Conservation (phyloP, 2,113 vertebrate species). For the Zosterops lateralis region DNA sequence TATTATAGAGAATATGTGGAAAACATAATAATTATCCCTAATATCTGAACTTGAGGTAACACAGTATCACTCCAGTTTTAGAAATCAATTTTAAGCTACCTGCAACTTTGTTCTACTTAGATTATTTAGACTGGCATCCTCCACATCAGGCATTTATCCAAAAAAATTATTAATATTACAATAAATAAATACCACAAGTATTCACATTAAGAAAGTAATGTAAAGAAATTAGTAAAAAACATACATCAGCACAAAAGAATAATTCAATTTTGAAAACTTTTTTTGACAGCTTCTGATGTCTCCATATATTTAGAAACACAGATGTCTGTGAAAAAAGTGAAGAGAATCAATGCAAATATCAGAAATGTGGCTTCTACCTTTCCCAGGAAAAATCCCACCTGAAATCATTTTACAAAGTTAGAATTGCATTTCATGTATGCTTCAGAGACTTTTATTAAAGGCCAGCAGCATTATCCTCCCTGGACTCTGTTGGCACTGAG, state of each 20-base stretch:
- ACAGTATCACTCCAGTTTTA: background rate
- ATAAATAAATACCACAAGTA: background rate
- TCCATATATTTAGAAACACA: background rate
- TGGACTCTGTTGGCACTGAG: rapidly evolving
- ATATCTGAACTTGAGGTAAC: background rate
- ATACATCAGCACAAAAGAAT: background rate
- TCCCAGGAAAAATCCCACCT: background rate
- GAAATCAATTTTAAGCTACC: background rate
- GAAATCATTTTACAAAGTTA: background rate
- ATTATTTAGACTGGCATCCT: background rate
- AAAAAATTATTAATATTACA: background rate
- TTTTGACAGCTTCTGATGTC: background rate
- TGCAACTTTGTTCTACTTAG: background rate
- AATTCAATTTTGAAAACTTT: background rate
- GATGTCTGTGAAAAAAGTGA: background rate
- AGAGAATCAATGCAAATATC: background rate
- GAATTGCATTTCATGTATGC: background rate
- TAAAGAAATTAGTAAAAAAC: background rate
- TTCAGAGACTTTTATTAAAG: background rate
- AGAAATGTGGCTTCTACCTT: background rate
- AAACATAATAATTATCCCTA: background rate
- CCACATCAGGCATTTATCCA: background rate
- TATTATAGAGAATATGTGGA: background rate
- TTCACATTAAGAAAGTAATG: too few relatives aligned
- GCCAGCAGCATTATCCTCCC: background rate